Conservation (phyloP, 1,140 invertebrate species). For the Doryteuthis pealeii region DNA sequence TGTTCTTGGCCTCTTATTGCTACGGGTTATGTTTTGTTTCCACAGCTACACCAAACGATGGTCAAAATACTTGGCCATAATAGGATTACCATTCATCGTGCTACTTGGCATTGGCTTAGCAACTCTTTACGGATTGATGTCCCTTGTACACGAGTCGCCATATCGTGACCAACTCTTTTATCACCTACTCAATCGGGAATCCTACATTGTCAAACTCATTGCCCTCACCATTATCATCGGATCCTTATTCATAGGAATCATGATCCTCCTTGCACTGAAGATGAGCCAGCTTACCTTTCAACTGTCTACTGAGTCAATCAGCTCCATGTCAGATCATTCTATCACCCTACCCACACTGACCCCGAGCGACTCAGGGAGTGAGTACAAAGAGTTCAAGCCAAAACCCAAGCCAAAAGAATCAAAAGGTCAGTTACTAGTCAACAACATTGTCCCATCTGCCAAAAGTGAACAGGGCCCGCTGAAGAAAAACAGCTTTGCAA, state of each 20-base stretch:
- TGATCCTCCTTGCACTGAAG: slow-evolving; percentile 12
- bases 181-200: slow-evolving; percentile 21
- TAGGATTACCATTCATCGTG: slow-evolving; percentile 11
- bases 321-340: neutral
- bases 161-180: neutral
- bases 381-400: neutral
- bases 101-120: slow-evolving; percentile 17
- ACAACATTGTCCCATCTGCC: neutral
- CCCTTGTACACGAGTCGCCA: slow-evolving; percentile 4
- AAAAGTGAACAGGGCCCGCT: neutral
- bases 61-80: slow-evolving; percentile 26
- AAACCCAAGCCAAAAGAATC: neutral
- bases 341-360: slow-evolving; percentile 36
- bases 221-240: slow-evolving; percentile 19
- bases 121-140: slow-evolving; percentile 21
- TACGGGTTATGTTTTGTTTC: neutral
- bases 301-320: neutral
- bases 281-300: neutral
- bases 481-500: slow-evolving; percentile 21
- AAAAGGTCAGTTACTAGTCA: neutral
- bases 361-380: slow-evolving; percentile 17
- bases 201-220: slow-evolving; percentile 25
- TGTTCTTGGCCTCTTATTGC: slow-evolving; percentile 25
- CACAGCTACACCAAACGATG: slow-evolving; percentile 11
- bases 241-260: slow-evolving; percentile 18